Evolutionary conservation across 2,113 vertebrate genomes (phyloP).

Genomic region (Mobula birostris): DNA sequence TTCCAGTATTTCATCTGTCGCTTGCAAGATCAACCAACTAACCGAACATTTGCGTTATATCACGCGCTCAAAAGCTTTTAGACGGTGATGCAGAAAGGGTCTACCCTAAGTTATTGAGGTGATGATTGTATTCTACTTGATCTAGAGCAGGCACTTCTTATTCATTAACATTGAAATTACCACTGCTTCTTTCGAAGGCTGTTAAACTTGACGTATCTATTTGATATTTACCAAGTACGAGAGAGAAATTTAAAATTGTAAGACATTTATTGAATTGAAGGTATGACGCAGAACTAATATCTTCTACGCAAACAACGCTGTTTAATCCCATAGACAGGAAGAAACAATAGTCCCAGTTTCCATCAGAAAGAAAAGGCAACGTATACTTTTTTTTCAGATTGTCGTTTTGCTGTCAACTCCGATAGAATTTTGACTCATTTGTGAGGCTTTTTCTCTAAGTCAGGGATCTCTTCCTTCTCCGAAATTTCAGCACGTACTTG

Average conservation of each 20-base stretch:
- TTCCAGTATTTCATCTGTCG: neutral
- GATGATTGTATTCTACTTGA: too few relatives aligned
- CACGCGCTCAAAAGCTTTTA: neutral
- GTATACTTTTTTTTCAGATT: neutral
- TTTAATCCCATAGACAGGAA: neutral
- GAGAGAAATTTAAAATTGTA: neutral
- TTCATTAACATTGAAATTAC: neutral
- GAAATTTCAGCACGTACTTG: neutral
- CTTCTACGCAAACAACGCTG: too few relatives aligned
- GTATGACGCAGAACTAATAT: neutral
- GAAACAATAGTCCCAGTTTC: neutral
- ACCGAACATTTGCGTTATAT: neutral
- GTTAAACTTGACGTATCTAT: neutral
- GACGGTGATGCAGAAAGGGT: neutral
- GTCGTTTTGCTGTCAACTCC: neutral
- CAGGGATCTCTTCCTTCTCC: neutral
- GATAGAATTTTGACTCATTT: neutral
- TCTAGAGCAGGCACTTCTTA: neutral
- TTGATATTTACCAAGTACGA: neutral
- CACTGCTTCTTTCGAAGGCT: too few relatives aligned
- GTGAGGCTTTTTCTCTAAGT: neutral
- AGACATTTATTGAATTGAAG: neutral
- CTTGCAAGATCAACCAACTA: too few relatives aligned
- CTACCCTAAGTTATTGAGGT: neutral
- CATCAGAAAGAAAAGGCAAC: neutral